Base-by-base conservation (phyloP, 2,888 invertebrate species). In the Teleogryllus oceanicus region DNA sequence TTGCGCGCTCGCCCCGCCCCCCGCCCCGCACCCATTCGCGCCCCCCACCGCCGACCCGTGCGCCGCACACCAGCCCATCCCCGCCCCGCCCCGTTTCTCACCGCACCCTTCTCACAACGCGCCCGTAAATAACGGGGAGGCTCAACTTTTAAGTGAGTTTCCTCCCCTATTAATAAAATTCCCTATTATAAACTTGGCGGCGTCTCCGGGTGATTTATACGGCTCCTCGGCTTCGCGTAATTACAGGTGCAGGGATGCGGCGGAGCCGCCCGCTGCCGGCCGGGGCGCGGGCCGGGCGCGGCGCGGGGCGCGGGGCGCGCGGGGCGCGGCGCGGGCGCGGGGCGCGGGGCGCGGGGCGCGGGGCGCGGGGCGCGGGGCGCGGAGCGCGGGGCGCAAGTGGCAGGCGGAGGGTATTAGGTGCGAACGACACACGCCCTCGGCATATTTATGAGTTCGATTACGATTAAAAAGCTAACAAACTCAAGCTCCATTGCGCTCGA, bases 131-230 rank as follows among this genome's bases (percentile, higher is more conserved):
- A 78, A 78, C 75, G 78, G 75, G 16, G 50, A 75, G 62, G 62
- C 74, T 75, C 24, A 78, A 78, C 50, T 78, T 78, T 74, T 49
- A 75, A 75, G 78, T 78, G 78, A 75, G 78, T 49, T 49, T 49
- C 75, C 74, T 37, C 12, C 78, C 78, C 78, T 78, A 75, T 75
- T 78, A 78, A 78, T 78, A 78, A 78, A 78, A 78, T 78, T 78
- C 50, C 21, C 75, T 75, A 21, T 62, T 37, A 62, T 62, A 62
- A 62, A 62, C 62, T 62, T 62, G 62, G 62, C n/a, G 62, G 62
- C 62, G 62, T 62, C 62, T 62, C 62, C 62, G 62, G 13, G 62
- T 62, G 62, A 62, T 62, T 62, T 62, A 62, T 62, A 62, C 13
- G 62, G 62, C 62, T 62, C 62, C 62, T 62, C 62, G 62, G 62